Percentiles rank a stretch among this genome's conserved stretches.
phyloP scores from a whole-genome alignment of 2,888 invertebrate species.

The Archaeoteleia sp. region DNA sequence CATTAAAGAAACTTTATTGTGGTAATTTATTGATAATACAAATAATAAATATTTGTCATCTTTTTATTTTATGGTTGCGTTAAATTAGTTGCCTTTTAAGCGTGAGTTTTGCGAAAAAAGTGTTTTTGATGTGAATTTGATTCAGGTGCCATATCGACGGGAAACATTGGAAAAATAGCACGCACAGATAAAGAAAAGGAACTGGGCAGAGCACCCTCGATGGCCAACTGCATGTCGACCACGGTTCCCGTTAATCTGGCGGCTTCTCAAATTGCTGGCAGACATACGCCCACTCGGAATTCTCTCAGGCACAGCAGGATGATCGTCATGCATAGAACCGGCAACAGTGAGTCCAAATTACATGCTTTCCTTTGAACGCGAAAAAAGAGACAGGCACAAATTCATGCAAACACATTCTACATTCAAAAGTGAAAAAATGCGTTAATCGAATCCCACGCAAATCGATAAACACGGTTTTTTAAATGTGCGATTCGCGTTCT shows the following conservation, averaged over 20 bases:
- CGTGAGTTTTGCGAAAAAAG: no score
- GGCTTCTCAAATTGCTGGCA: conserved; percentile 79
- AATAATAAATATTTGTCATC: no score
- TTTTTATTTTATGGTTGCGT: no score
- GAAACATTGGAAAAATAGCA: conserved; percentile 65
- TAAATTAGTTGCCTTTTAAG: no score
- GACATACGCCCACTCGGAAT: conserved; percentile 82
- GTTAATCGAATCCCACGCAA: no score
- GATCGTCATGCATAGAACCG: conserved; percentile 80
- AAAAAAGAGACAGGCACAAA: neutral
- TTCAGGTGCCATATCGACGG: conserved; percentile 66
- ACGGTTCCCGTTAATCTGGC: conserved; percentile 83
- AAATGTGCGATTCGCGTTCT: no score
- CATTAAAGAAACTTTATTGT: no score
- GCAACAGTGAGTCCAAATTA: conserved; percentile 73
- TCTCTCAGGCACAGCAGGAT: conserved; percentile 83
- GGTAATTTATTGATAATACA: no score
- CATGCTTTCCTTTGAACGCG: conserved; percentile 4
- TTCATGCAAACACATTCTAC: no score
- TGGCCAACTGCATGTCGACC: conserved; percentile 77
- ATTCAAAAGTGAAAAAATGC: no score
- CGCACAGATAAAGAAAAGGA: conserved; percentile 61
- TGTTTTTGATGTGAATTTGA: conserved; percentile 3
- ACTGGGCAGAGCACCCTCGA: conserved; percentile 74
- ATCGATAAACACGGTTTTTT: no score